Percentiles rank a stretch among this genome's conserved stretches.
These are phyloP conservation scores for Antheraea mylitta DNA, from an alignment of 1,140 invertebrate species.

Conservation along the genomic window DNA sequence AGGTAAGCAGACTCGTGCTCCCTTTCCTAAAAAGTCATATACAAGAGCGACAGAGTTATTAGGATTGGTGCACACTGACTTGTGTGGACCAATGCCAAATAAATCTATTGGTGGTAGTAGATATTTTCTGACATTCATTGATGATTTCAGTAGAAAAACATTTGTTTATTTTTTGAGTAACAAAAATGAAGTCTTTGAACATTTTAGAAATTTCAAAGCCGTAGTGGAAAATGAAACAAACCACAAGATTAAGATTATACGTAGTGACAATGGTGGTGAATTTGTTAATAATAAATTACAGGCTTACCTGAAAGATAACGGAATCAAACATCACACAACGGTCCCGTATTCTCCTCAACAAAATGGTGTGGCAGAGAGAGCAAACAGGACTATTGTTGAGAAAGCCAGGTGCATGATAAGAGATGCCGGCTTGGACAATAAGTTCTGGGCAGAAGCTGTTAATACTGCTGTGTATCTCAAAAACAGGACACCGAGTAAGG, in stretches of 20 bases:
- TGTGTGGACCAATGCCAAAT: too few species aligned
- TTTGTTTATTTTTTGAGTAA: slow-evolving; percentile 48
- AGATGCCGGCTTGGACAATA: too few species aligned
- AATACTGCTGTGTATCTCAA: too few species aligned
- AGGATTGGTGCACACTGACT: slow-evolving; percentile 42
- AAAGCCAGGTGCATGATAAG: too few species aligned
- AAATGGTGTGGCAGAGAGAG: too few species aligned
- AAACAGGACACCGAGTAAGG: too few species aligned
- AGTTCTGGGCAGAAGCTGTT: too few species aligned
- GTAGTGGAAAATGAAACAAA: slow-evolving; percentile 41
- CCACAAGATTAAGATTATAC: slow-evolving; percentile 42
- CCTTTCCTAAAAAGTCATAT: slow-evolving; percentile 30
- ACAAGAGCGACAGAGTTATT: slow-evolving; percentile 28
- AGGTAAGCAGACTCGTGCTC: slow-evolving; percentile 11
- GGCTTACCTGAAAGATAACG: too few species aligned
- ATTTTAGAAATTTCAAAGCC: slow-evolving; percentile 30
- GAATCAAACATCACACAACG: too few species aligned
- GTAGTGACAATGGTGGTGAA: slow-evolving; percentile 63
- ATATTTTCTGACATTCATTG: slow-evolving; percentile 53
- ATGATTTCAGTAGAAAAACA: slow-evolving; percentile 44
- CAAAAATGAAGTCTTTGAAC: slow-evolving; percentile 44
- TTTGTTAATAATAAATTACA: slow-evolving; percentile 35
- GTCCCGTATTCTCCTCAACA: too few species aligned
- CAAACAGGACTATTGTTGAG: too few species aligned
- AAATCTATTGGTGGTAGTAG: slow-evolving; percentile 37